Base-by-base conservation (phyloP, 2,113 vertebrate species). In the Poeciliopsis retropinna region DNA sequence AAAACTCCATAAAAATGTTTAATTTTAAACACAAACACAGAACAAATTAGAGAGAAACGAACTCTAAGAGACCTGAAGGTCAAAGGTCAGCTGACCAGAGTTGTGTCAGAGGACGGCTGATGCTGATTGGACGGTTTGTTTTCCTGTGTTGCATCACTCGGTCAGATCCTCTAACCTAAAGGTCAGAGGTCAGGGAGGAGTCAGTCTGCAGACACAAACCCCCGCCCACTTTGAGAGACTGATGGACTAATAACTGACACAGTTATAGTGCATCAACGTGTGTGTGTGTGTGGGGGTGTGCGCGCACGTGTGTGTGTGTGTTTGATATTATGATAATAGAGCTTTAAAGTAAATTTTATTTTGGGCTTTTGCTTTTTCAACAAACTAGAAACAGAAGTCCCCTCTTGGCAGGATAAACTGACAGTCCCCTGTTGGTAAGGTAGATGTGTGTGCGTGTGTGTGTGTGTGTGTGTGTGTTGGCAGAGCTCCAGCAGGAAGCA, bases 401-500 rank as follows among this genome's bases (percentile, higher is more conserved):
- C 1, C 29, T 30, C 29, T 30, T 30, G 29, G 29, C 29, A 30
- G 3, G 29, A 30, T 30, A 30, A 3, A 3, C 29, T 30, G 29
- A 30, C n/a, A n/a, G n/a, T n/a, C n/a, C n/a, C n/a, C 29, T 30
- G 29, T 30, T 30, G 29, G 29, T 1, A 30, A 3, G n/a, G 30
- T 30, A 3, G 2, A 3, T 75, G 74, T 72, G 71, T 51, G 32
- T 31, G 83, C 1, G 54, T n/a, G 70, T 63, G 75, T 74, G 70
- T 51, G 19, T 80, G 57, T 34, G 67, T 79, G 77, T 80, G 81
- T 75, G 75, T 72, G 71, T 54, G 30, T 32, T 85, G 82, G 77
- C 67, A 15, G 15, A 3, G 10, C n/a, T 80, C 70, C 69, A 87
- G 63, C 19, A 81, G 82, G 73, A 81, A 88, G 78, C 64, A 70